Percentiles rank a stretch among this genome's conserved stretches.
phyloP scores from a whole-genome alignment of 1,140 invertebrate species.

The Trigoniulus corallinus region DNA sequence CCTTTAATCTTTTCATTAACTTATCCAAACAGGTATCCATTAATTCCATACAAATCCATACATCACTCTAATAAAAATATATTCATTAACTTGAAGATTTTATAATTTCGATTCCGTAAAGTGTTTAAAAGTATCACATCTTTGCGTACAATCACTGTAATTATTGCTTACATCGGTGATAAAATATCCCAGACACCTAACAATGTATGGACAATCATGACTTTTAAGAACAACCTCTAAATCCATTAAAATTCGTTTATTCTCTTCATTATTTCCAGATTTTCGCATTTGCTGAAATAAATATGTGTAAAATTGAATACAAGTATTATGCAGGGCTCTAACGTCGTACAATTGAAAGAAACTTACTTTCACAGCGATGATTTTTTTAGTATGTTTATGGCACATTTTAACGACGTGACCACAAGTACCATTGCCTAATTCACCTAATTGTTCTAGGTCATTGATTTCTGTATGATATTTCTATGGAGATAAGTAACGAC shows the following conservation, averaged over 20 bases:
- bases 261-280: constrained; percentile 86
- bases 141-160: constrained; percentile 1
- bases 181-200: constrained; percentile 96
- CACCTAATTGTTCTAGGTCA: constrained; percentile 72
- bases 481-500: constrained; percentile 20
- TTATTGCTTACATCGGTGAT: constrained; percentile 52
- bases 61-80: constrained; percentile 55
- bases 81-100: constrained; percentile 42
- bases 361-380: constrained; percentile 81
- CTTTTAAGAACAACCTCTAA: constrained; percentile 94
- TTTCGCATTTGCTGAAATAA: constrained; percentile 48
- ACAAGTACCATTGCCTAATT: constrained; percentile 87
- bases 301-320: neutral
- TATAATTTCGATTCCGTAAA: constrained; percentile 70
- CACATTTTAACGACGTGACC: constrained; percentile 95
- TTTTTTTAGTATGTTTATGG: constrained; percentile 64
- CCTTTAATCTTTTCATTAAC: constrained; percentile 74
- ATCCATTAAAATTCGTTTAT: constrained; percentile 90
- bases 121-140: neutral
- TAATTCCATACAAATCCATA: constrained; percentile 99
- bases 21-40: constrained; percentile 99
- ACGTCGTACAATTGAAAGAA: constrained; percentile 5
- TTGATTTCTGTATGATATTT: constrained; percentile 72
- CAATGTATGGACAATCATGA: constrained; percentile 87
- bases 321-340: neutral